Conservation (phyloP, 2,113 vertebrate genomes). For the Etheostoma cragini region DNA sequence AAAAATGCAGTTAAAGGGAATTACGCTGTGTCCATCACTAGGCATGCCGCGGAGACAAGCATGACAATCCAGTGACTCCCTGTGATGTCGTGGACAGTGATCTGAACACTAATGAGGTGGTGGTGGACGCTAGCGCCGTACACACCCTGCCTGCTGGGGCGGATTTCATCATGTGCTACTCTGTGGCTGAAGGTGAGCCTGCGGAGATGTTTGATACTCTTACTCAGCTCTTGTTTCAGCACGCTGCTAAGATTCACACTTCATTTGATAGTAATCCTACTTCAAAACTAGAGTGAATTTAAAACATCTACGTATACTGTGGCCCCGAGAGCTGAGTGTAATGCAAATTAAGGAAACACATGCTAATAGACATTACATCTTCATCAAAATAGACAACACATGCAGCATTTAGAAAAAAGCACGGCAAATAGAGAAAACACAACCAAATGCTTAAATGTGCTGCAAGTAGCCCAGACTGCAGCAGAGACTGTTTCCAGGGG, state of each 20-base stretch:
- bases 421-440: no score
- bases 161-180: slow-evolving; percentile 98
- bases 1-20: not conserved
- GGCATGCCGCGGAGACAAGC: slow-evolving; percentile 93
- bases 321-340: not conserved
- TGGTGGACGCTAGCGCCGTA: slow-evolving; percentile 88
- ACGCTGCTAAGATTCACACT: not conserved
- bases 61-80: slow-evolving; percentile 86
- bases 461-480: not conserved
- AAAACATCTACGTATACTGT: no score
- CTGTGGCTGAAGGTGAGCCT: slow-evolving; percentile 92
- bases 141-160: slow-evolving; percentile 93
- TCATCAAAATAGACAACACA: not conserved
- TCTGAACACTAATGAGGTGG: slow-evolving; percentile 72
- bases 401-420: not conserved
- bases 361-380: not conserved
- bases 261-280: not conserved
- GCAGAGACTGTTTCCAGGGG: not conserved
- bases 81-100: slow-evolving; percentile 83
- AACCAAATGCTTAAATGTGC: not conserved
- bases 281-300: not conserved
- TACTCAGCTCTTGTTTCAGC: not conserved
- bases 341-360: not conserved
- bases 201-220: not conserved
- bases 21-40: slow-evolving; percentile 50